Evolutionary conservation across 1,140 invertebrate species (phyloP), one percentile per base, ranked within the genome.

Genomic region (Drosophila nasuta): DNA sequence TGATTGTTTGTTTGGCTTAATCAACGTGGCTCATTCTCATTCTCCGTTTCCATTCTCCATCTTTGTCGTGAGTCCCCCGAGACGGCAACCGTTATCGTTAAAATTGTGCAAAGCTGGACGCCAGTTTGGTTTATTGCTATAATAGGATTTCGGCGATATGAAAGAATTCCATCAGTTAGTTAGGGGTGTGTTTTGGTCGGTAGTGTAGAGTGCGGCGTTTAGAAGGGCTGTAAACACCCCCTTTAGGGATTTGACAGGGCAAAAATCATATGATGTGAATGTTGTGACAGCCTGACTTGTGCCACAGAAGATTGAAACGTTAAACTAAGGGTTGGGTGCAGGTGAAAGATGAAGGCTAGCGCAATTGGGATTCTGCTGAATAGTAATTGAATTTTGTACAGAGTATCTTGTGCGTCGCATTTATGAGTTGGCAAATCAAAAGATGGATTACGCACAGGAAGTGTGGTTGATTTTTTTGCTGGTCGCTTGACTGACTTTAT

Each of bases 101-200:
- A 70, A 66, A 81, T 81, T 69, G 56, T 46, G 41, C 13, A 30
- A 20, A 67, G 46, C 41, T 69, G 77, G 57, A 77, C 28, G 68
- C 67, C 68, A 74, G 79, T 87, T 25, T 3, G 20, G 20, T 25
- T 25, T 79, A 77, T 77, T 52, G 71, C 81, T 76, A 77, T 88
- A 88, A 88, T 88, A 88, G 83, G 85, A 88, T 88, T 88, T 82
- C 68, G 60, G 46, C 62, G 74, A 88, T 78, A 80, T 62, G 69
- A 62, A 70, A 71, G 71, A 89, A 88, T 88, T 88, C 83, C 83
- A 41, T 75, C 58, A 89, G 70, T 79, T 25, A 48, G 78, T 68
- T 59, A 54, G 63, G 83, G 85, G 78, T 85, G 82, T 64, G 58
- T 66, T 46, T 48, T 28, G 11, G 13, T 5, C 20, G 17, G 8